Percentiles rank a stretch among this genome's conserved stretches.
Evolutionary conservation across 1,140 invertebrate genomes (phyloP).

Genomic region (Drosophila malerkotliana): DNA sequence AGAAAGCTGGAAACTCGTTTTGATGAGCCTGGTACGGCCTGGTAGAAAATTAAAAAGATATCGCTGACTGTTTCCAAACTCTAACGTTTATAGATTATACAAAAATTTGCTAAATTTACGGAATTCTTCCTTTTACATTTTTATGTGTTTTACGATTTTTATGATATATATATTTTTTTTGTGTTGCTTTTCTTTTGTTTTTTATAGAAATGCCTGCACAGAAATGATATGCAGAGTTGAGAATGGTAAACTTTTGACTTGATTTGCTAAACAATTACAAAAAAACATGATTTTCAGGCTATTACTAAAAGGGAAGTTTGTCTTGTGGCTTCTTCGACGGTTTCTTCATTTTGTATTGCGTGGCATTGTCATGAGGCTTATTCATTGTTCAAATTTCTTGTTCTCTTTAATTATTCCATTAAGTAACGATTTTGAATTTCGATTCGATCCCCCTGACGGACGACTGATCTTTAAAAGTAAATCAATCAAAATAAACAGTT

Average conservation of each 20-base stretch:
- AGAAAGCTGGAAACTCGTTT: slow-evolving; percentile 42
- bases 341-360: slow-evolving; percentile 50
- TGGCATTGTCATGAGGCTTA: slow-evolving; percentile 64
- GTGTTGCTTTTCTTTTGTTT: slow-evolving; percentile 17
- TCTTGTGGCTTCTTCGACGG: slow-evolving; percentile 59
- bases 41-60: slow-evolving; percentile 31
- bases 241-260: slow-evolving; percentile 61
- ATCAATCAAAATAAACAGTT: slow-evolving; percentile 50
- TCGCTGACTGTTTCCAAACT: slow-evolving; percentile 42
- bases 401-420: slow-evolving; percentile 38
- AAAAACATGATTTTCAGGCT: slow-evolving; percentile 38
- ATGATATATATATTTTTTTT: slow-evolving; percentile 29
- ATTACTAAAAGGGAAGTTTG: slow-evolving; percentile 55
- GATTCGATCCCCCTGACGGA: slow-evolving; percentile 21
- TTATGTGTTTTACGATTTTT: slow-evolving; percentile 41
- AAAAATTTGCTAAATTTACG: slow-evolving; percentile 67
- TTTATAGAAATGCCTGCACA: slow-evolving; percentile 64
- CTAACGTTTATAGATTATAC: slow-evolving; percentile 14
- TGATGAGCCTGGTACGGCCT: slow-evolving; percentile 19
- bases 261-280: slow-evolving; percentile 35
- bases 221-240: slow-evolving; percentile 69
- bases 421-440: slow-evolving; percentile 58
- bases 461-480: slow-evolving; percentile 26
- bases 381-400: slow-evolving; percentile 67
- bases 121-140: slow-evolving; percentile 43